Base-by-base conservation (phyloP, 2,113 vertebrate genomes). In the Notarius lentiginosus region DNA sequence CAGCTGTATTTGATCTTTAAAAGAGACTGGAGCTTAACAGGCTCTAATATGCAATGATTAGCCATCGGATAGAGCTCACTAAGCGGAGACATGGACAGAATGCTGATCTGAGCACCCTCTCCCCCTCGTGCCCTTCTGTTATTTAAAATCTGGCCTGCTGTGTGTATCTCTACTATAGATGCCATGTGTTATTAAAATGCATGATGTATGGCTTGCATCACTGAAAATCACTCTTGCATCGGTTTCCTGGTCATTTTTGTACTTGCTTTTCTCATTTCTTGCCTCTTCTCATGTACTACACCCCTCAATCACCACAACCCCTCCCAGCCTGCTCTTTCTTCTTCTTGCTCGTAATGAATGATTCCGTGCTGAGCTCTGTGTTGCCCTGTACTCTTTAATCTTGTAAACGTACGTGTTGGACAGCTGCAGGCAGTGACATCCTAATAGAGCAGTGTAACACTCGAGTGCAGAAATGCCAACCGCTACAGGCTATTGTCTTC, bases 21-120 rank as follows among this genome's bases (percentile, higher is more conserved):
- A 91, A 91, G 90, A 83, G 87, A 93, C 90, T 89, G 85, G 79
- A 83, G 89, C 79, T 90, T 81, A 90, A 91, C 91, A 90, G 88
- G 90, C 79, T 86, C 91, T 91, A 91, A 93, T 92, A 91, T 90
- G 53, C 87, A 85, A 91, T 91, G 92, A 93, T 93, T 89, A 91
- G 86, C 90, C 88, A 84, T 73, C 88, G 91, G 89, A 88, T 79
- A 51, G 89, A 53, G 80, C 66, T 89, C 89, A 91, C 85, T 87
- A 88, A 88, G 84, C 68, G 7, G 61, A 91, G 90, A 83, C 70
- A 87, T 55, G 80, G 91, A 89, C 90, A 51, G 91, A 94, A 93
- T 94, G 80, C 70, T 90, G 86, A 92, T 82, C 14, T 53, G 17
- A 73, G 20, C 55, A n/a, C 34, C 51, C 66, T 79, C 60, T 11